phyloP scores from a whole-genome alignment of 1,140 invertebrate genomes.

The Pygmarrhopalites habei region DNA sequence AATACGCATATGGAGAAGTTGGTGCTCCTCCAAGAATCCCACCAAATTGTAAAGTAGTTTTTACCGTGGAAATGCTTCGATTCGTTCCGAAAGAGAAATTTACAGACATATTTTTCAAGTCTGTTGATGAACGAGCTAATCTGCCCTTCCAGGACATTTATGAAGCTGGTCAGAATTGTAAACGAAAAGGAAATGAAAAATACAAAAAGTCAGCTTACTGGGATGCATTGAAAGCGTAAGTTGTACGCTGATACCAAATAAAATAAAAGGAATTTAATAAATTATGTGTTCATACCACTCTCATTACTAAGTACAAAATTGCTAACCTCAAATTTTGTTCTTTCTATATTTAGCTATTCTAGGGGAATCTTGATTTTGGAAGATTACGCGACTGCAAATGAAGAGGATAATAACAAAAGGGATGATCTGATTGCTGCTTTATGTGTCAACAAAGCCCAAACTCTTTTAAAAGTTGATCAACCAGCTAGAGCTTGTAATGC shows the following conservation, averaged over 20 bases:
- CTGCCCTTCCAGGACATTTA: slow-evolving; percentile 6
- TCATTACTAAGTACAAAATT: too few relatives aligned
- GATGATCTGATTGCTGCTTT: neutral
- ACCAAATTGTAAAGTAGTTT: neutral
- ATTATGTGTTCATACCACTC: too few relatives aligned
- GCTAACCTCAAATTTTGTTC: too few relatives aligned
- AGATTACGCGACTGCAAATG: neutral
- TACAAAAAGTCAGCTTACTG: neutral
- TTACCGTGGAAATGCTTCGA: neutral
- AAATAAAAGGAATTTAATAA: too few relatives aligned
- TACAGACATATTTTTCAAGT: slow-evolving; percentile 1
- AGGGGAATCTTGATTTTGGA: neutral
- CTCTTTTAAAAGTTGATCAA: neutral
- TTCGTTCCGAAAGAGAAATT: slow-evolving; percentile 3
- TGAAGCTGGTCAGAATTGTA: neutral
- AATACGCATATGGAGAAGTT: slow-evolving; percentile 4
- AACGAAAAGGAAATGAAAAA: slow-evolving; percentile 2
- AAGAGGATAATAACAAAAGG: slow-evolving; percentile 1
- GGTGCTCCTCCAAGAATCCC: slow-evolving; percentile 7
- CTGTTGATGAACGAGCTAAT: neutral
- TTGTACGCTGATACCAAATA: too few relatives aligned
- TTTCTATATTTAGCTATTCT: too few relatives aligned
- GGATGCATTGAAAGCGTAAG: slow-evolving; percentile 7
- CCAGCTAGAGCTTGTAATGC: slow-evolving; percentile 5
- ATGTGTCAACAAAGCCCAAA: slow-evolving; percentile 4